A percentile compares a stretch with the other conserved stretches of the same genome.
Evolutionary conservation across 2,888 invertebrate genomes (phyloP).

Genomic region (Catocala sponsa): DNA sequence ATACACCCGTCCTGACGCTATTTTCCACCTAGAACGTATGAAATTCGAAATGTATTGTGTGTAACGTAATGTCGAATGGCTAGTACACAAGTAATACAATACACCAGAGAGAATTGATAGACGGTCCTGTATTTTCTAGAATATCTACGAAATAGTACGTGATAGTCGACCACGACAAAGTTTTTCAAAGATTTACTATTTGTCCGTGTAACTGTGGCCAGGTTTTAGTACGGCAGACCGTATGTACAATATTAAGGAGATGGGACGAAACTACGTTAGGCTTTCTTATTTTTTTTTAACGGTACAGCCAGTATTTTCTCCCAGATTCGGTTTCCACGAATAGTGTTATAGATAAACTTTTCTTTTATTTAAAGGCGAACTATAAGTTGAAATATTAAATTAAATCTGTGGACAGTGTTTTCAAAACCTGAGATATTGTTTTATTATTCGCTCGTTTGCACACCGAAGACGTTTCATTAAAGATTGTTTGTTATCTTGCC

Average conservation of each 20-base stretch:
- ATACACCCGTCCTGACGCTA: neutral
- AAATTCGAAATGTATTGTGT: constrained; percentile 3
- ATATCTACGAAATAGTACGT: constrained; percentile 24
- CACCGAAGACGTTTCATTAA: constrained; percentile 16
- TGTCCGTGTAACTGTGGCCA: constrained; percentile 20
- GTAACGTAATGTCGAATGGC: constrained; percentile 9
- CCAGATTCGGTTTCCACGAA: neutral
- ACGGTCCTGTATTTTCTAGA: constrained; percentile 25
- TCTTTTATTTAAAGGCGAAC: neutral
- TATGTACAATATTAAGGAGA: constrained; percentile 32
- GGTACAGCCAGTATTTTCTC: constrained; percentile 1
- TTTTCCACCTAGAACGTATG: neutral
- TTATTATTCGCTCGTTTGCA: constrained; percentile 24
- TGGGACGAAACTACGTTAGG: constrained; percentile 6
- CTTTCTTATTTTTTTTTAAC: constrained; percentile 9
- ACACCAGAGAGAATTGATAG: neutral
- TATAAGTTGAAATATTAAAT: constrained; percentile 18
- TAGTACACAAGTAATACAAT: constrained; percentile 29
- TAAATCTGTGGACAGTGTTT: constrained; percentile 14
- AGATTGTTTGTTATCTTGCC: constrained; percentile 23
- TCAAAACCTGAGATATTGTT: constrained; percentile 17
- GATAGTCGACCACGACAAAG: constrained; percentile 25
- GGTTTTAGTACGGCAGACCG: constrained; percentile 29
- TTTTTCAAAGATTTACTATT: constrained; percentile 39
- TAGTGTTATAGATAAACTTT: neutral